A percentile compares a stretch with the other conserved stretches of the same genome.
These are phyloP conservation scores for Selenia dentaria DNA, from an alignment of 2,888 invertebrate genomes.

Conservation along the genomic window DNA sequence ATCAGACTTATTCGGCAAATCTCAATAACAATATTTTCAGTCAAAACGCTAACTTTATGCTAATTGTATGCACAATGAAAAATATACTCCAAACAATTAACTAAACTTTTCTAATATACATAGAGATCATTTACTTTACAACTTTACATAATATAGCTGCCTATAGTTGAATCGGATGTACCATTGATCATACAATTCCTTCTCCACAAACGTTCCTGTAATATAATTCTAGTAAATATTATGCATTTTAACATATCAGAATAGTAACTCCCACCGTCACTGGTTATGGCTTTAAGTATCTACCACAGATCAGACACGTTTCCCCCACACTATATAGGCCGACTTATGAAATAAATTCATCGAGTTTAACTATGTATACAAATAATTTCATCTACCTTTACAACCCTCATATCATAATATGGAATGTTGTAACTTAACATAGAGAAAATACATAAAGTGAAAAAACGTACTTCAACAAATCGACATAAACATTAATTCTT, in stretches of 20 bases:
- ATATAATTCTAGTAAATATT: conserved; percentile 20
- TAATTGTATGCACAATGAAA: conserved; percentile 36
- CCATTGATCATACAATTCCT: conserved; percentile 42
- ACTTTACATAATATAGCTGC: conserved; percentile 66
- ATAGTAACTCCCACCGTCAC: conserved; percentile 29
- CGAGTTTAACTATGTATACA: conserved; percentile 69
- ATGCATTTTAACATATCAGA: conserved; percentile 23
- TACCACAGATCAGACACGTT: conserved; percentile 40
- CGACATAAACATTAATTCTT: conserved; percentile 66
- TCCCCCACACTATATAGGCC: conserved; percentile 66
- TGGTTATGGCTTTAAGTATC: conserved; percentile 1
- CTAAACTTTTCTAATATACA: conserved; percentile 33
- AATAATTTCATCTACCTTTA: conserved; percentile 59
- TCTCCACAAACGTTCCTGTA: conserved; percentile 25
- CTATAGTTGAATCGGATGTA: conserved; percentile 63
- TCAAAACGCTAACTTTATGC: conserved; percentile 59
- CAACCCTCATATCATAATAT: conserved; percentile 69
- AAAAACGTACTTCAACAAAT: conserved; percentile 67
- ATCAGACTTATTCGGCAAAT: conserved; percentile 67
- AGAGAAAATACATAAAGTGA: conserved; percentile 64
- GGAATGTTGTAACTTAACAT: conserved; percentile 69
- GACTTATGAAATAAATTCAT: conserved; percentile 58
- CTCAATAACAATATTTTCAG: conserved; percentile 59
- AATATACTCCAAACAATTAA: conserved; percentile 20
- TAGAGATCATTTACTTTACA: conserved; percentile 36